Evolutionary conservation across 2,113 vertebrate species (phyloP), one percentile per base, ranked within the genome.

Genomic region (Calyptomena viridis): DNA sequence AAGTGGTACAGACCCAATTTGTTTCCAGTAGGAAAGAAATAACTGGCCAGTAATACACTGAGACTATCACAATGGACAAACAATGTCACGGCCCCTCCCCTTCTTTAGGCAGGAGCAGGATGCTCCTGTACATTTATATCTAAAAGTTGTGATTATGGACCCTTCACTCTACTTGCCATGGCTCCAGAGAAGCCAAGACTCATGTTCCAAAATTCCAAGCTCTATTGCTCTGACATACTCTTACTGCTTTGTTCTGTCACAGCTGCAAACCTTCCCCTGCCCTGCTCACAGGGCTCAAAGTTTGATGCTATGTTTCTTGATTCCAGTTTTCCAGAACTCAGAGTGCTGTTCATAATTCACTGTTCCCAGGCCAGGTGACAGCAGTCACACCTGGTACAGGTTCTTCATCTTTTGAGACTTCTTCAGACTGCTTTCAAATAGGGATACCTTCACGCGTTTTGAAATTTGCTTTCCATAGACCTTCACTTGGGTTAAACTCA

Each of bases 41-140:
- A 74, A 44, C 21, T 4, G 5, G 53, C 46, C 73, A 91, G 46
- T 42, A 89, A 60, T 42, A 40, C 85, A 67, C 33, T n/a, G 59
- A 71, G 50, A 33, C 56, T 46, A 33, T 56, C 78, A 75, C 62
- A 58, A 39, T 0, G 0, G 49, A 69, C 31, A 63, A 49, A 30
- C 40, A 75, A 60, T 49, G 52, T 39, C 50, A 16, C 15, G 25
- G 35, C 0, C 4, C 37, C 30, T 71, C 25, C 28, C 7, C 37
- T 85, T 63, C 56, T 69, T 87, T 33, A 58, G 37, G 44, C 31
- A 46, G 40, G 52, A 72, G 47, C 37, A 69, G 20, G 6, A 6
- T 3, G 1, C 17, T 89, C 31, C 12, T 78, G 16, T 84, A 3
- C 0, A 0, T 44, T 84, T 0, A 0, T 33, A 66, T 37, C n/a